Conservation (phyloP, 2,888 invertebrate species). For the Sylvicola cinctus region DNA sequence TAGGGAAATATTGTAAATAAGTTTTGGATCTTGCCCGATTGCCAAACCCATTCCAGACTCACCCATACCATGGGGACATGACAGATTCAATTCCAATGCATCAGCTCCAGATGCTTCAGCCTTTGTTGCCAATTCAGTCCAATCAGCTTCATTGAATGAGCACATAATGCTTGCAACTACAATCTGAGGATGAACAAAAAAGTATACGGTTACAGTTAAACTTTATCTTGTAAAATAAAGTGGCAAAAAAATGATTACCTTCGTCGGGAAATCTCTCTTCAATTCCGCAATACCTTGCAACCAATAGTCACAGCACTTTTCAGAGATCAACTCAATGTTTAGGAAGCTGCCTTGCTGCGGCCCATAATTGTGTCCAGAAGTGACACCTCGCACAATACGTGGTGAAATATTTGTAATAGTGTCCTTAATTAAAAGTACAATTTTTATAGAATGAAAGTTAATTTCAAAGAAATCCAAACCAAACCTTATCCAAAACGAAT, state of each 20-base stretch:
- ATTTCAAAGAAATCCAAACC: neutral
- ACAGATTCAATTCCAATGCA: constrained; percentile 86
- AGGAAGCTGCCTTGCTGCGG: constrained; percentile 94
- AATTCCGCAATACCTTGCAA: constrained; percentile 68
- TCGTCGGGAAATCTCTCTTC: constrained; percentile 76
- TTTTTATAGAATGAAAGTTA: constrained; percentile 25
- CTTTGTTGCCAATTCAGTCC: constrained; percentile 58
- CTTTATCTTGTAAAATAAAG: no score
- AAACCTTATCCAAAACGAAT: constrained; percentile 79
- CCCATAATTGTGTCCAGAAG: constrained; percentile 77
- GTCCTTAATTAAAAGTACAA: constrained; percentile 54
- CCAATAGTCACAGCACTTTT: constrained; percentile 92
- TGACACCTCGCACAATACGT: constrained; percentile 82
- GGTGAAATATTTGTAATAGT: constrained; percentile 93
- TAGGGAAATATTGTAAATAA: constrained; percentile 71
- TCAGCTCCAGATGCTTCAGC: constrained; percentile 77
- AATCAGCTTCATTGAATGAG: constrained; percentile 65
- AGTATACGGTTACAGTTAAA: no score
- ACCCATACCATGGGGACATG: constrained; percentile 98
- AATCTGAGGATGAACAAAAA: constrained; percentile 41
- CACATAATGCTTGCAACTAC: constrained; percentile 95
- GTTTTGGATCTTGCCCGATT: constrained; percentile 81
- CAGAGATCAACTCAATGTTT: constrained; percentile 95
- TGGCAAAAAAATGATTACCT: constrained; percentile 34
- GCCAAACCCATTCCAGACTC: constrained; percentile 97